Percentiles rank a stretch among this genome's conserved stretches.
phyloP scores from a whole-genome alignment of 2,113 vertebrate genomes.

The Ciconia maguari region DNA sequence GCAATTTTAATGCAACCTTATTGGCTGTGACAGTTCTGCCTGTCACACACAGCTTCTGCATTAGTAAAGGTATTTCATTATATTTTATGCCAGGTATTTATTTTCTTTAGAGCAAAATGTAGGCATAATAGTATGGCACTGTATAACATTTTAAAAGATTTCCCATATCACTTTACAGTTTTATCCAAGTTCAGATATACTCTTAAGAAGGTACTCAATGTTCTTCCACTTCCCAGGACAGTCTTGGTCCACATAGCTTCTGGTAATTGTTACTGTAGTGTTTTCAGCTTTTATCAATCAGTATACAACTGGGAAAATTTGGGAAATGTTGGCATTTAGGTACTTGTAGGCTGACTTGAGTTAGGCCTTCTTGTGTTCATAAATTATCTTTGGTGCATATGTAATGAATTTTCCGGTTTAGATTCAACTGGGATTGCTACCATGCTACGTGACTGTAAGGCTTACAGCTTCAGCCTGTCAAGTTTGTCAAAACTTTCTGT shows the following conservation, averaged over 20 bases:
- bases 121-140: background rate
- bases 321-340: background rate
- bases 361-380: background rate
- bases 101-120: conserved; percentile 22
- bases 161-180: background rate
- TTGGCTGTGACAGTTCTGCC: conserved; percentile 64
- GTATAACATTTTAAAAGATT: conserved; percentile 25
- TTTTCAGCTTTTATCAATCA: background rate
- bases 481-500: background rate
- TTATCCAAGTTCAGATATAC: background rate
- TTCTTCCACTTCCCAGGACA: background rate
- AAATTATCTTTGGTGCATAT: background rate
- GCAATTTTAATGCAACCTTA: conserved; percentile 70
- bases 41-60: conserved; percentile 50
- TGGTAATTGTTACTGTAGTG: background rate
- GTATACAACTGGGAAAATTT: background rate
- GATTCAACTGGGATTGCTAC: background rate
- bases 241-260: background rate
- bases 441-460: background rate
- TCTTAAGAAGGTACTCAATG: background rate
- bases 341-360: background rate
- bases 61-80: conserved; percentile 68
- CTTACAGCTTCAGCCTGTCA: background rate
- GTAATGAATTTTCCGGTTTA: background rate
- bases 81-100: conserved; percentile 56